Percentiles rank a stretch among this genome's conserved stretches.
These are phyloP conservation scores for Anthopleura xanthogrammica DNA, from an alignment of 92 coral and sea anemone genomes.

Conservation along the genomic window DNA sequence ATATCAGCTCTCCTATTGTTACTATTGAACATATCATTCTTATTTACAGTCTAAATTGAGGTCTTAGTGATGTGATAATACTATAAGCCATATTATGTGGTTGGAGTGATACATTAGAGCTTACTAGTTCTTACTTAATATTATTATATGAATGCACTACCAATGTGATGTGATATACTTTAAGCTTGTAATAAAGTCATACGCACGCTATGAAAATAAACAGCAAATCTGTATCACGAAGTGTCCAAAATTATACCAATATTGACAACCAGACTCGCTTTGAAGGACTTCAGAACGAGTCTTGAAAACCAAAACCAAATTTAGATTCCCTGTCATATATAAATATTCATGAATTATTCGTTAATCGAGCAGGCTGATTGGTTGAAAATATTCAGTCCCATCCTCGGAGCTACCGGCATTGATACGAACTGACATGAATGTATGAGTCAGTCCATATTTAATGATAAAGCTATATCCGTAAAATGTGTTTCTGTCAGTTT, in stretches of 20 bases:
- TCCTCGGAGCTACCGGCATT: too few relatives aligned
- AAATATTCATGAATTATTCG: background rate
- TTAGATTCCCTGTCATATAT: background rate
- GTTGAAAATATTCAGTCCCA: background rate
- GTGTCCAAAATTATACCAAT: background rate
- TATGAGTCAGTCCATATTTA: too few relatives aligned
- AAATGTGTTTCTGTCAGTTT: too few relatives aligned
- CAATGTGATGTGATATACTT: background rate
- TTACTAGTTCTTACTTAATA: background rate
- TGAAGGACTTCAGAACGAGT: background rate
- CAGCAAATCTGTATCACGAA: background rate
- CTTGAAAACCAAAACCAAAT: background rate
- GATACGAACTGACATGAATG: too few relatives aligned
- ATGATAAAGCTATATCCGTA: too few relatives aligned
- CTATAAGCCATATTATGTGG: background rate
- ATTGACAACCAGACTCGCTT: background rate
- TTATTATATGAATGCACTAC: background rate
- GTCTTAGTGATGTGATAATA: background rate
- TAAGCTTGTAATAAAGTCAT: background rate
- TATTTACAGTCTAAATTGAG: background rate
- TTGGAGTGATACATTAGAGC: slow-evolving; percentile 1
- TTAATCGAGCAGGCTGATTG: background rate
- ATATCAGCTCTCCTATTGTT: background rate
- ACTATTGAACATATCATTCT: background rate
- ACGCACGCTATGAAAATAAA: background rate